A percentile compares a stretch with the other conserved stretches of the same genome.
phyloP scores from a whole-genome alignment of 2,888 invertebrate genomes.

The Cephus sareptanus region DNA sequence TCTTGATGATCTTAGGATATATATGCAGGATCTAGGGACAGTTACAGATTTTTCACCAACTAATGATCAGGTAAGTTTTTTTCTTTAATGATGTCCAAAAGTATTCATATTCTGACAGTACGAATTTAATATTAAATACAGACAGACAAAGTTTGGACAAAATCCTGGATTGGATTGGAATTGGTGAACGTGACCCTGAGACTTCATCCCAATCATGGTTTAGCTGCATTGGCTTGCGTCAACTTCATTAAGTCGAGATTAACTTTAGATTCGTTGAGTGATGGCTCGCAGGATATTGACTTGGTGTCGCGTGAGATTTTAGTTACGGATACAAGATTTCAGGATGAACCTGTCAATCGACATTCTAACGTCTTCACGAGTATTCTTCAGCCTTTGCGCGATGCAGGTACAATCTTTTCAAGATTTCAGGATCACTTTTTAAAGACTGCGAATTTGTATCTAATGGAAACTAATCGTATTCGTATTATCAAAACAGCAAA shows the following conservation, averaged over 20 bases:
- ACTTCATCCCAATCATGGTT: constrained; percentile 72
- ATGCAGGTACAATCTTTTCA: constrained; percentile 51
- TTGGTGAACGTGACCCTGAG: constrained; percentile 87
- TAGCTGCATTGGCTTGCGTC: constrained; percentile 80
- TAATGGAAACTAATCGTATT: not conserved
- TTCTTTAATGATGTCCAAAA: constrained; percentile 18
- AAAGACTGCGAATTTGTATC: not conserved
- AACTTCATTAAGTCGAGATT: constrained; percentile 93
- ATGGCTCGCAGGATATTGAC: constrained; percentile 91
- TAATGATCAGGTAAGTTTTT: constrained; percentile 10
- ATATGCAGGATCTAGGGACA: constrained; percentile 43
- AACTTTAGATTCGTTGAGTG: constrained; percentile 87
- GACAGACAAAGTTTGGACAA: constrained; percentile 75
- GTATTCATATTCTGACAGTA: not conserved
- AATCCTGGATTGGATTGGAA: constrained; percentile 83
- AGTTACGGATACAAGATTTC: constrained; percentile 80
- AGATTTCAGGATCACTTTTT: constrained; percentile 33
- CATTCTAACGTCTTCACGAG: constrained; percentile 88
- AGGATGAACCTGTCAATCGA: constrained; percentile 75
- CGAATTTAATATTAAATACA: not conserved
- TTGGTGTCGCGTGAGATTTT: constrained; percentile 92
- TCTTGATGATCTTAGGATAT: constrained; percentile 73
- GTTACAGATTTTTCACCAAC: constrained; percentile 2
- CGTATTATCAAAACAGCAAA: not conserved
- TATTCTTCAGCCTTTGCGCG: constrained; percentile 84